Percentiles rank a stretch among this genome's conserved stretches.
phyloP scores from a whole-genome alignment of 2,888 invertebrate species.

The Saturnia japonica region DNA sequence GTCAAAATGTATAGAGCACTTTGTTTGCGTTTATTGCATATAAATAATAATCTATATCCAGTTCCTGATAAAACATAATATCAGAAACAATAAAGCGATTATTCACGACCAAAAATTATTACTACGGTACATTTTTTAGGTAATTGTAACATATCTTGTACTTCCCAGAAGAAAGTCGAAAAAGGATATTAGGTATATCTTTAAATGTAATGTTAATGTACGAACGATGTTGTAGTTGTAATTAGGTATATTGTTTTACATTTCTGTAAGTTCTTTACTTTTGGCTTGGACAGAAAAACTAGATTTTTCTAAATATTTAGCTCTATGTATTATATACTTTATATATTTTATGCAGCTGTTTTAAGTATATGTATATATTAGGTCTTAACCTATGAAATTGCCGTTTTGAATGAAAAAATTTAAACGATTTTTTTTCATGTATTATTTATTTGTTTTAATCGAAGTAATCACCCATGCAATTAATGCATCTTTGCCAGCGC shows the following conservation, averaged over 20 bases:
- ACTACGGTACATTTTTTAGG: not conserved
- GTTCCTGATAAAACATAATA: not conserved
- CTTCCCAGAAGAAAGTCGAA: not conserved
- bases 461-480: too few relatives aligned
- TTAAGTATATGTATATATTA: too few relatives aligned
- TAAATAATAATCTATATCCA: slow-evolving; percentile 8
- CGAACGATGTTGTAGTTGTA: too few relatives aligned
- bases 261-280: not conserved
- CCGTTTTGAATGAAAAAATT: too few relatives aligned
- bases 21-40: not conserved
- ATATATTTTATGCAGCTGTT: too few relatives aligned
- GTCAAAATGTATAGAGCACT: not conserved
- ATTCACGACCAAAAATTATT: not conserved
- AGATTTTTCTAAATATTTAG: too few relatives aligned
- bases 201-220: not conserved
- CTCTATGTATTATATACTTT: too few relatives aligned
- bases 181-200: not conserved
- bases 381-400: too few relatives aligned
- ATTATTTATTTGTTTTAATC: too few relatives aligned
- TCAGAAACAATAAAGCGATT: not conserved
- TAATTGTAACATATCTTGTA: not conserved
- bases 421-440: too few relatives aligned
- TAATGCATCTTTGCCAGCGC: too few relatives aligned
- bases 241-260: not conserved
- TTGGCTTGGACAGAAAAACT: not conserved